A percentile compares a stretch with the other conserved stretches of the same genome.
phyloP scores from a whole-genome alignment of 2,888 invertebrate genomes.

The Limulus polyphemus region DNA sequence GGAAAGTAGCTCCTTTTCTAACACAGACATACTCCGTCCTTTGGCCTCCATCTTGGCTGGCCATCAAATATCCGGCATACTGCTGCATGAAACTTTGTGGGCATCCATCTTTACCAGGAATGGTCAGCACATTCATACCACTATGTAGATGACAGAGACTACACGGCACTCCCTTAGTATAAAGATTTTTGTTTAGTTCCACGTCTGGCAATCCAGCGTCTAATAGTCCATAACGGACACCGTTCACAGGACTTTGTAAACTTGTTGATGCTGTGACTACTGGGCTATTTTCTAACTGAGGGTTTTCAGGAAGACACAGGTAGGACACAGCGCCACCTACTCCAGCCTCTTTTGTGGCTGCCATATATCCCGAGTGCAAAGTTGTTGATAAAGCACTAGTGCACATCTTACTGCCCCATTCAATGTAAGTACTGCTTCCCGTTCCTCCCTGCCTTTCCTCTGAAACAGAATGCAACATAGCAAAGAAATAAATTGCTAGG shows the following conservation, averaged over 20 bases:
- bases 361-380: constrained; percentile 10
- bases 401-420: constrained; percentile 13
- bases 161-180: constrained; percentile 13
- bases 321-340: constrained; percentile 13
- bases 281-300: not conserved
- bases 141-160: constrained; percentile 16
- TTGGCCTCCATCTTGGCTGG: constrained; percentile 7
- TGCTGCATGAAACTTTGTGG: constrained; percentile 14
- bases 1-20: constrained; percentile 1
- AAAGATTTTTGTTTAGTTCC: constrained; percentile 4
- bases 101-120: constrained; percentile 9
- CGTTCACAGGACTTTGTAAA: not conserved
- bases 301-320: constrained; percentile 10
- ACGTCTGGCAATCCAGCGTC: constrained; percentile 9
- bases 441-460: constrained; percentile 15
- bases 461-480: not conserved
- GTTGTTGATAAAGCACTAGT: constrained; percentile 11
- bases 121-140: constrained; percentile 9
- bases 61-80: constrained; percentile 16
- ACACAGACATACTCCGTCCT: constrained; percentile 11
- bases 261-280: not conserved
- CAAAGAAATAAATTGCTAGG: not conserved
- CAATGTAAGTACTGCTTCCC: constrained; percentile 9
- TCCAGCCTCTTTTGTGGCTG: constrained; percentile 7
- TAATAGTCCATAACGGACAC: constrained; percentile 11